Conservation (phyloP, 2,113 vertebrate species). For the Gambusia holbrooki region DNA sequence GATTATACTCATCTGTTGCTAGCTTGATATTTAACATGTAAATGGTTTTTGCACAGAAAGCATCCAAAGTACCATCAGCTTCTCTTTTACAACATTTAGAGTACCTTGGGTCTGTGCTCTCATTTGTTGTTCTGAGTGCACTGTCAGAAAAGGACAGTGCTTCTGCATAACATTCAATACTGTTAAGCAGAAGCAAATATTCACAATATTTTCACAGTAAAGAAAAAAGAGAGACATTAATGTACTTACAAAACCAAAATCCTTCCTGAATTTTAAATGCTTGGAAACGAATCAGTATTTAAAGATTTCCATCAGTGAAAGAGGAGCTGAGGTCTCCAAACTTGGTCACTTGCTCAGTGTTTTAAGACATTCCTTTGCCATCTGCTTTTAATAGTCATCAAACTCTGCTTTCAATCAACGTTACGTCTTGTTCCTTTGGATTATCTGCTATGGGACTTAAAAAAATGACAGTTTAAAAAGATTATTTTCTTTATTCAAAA, state of each 20-base stretch:
- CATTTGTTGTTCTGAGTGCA: no score
- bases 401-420: slow-evolving; percentile 60
- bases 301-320: slow-evolving; percentile 6
- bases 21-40: no score
- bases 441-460: slow-evolving; percentile 56
- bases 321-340: slow-evolving; percentile 11
- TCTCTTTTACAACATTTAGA: no score
- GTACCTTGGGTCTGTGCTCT: no score
- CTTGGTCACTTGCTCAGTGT: slow-evolving; percentile 46
- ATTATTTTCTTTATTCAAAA: slow-evolving; percentile 1
- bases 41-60: no score
- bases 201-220: no score
- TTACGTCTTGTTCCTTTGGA: slow-evolving; percentile 38
- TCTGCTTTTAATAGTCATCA: slow-evolving; percentile 68
- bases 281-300: slow-evolving; percentile 7
- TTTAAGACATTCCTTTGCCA: slow-evolving; percentile 59
- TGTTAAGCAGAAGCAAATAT: no score
- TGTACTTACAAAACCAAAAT: neutral
- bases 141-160: no score
- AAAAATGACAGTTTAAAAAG: slow-evolving; percentile 59
- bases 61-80: no score
- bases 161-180: no score
- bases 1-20: no score
- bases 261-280: neutral
- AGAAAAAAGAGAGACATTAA: no score